Base-by-base conservation (phyloP, 2,888 invertebrate genomes). In the Oscheius sp. region DNA sequence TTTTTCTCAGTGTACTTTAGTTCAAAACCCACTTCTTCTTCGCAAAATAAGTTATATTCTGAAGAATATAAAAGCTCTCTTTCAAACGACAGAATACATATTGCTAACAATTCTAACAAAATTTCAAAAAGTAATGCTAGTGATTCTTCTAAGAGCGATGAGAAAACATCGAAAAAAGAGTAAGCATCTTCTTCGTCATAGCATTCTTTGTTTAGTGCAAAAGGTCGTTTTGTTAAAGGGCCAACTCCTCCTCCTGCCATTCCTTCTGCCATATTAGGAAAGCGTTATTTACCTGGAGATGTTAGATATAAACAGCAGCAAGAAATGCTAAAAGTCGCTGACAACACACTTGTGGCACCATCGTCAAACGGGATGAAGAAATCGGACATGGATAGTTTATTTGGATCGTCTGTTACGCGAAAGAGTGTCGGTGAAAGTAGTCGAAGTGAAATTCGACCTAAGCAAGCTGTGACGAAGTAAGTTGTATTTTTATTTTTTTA, bases 251-350 rank as follows among this genome's bases (percentile, higher is more conserved):
- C 74, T 17, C 74, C 74, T 32, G 30, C 70, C 5, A 74, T 74
- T 45, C 74, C 74, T 17, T 61, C 62, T 4, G 67, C 71, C n/a
- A 64, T 74, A 9, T 69, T 70, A 24, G 69, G 70, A 14, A 74
- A 72, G 36, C 47, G 59, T 9, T 78, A 79, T 67, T 66, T 82
- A 28, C 82, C 82, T 4, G 79, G 80, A 20, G 82, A 82, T 57
- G 70, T 79, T 4, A 67, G 82, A n/a, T 80, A 79, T 73, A 72
- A 80, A 49, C 68, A 56, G 9, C 57, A 56, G 9, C 54, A 62
- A 38, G 51, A 28, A 4, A 57, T 44, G 28, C 1, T 51, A 20
- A 36, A 47, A 14, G n/a, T 33, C 8, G 38, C 28, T n/a, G 49
- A 49, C 45, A 28, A 17, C 5, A 38, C n/a, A n/a, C 20, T 41